phyloP scores from a whole-genome alignment of 1,140 invertebrate genomes.

The Drosophila navojoa region DNA sequence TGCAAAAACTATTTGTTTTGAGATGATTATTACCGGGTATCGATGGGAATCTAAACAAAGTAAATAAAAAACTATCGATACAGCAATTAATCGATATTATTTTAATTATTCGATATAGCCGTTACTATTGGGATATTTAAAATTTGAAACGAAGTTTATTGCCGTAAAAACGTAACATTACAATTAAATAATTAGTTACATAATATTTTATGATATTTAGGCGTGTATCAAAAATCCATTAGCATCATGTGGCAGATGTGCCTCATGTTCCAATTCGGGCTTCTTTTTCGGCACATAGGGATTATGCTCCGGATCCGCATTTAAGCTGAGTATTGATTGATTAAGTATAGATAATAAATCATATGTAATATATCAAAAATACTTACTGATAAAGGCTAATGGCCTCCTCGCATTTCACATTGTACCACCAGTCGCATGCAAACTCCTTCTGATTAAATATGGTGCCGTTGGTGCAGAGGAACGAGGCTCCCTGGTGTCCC shows the following conservation, averaged over 20 bases:
- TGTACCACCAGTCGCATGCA: constrained; percentile 97
- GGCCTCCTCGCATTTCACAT: constrained; percentile 91
- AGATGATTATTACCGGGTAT: neutral
- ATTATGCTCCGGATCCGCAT: constrained; percentile 91
- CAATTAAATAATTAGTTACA: constrained; percentile 53
- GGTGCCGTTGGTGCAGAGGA: constrained; percentile 95
- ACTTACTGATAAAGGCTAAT: constrained; percentile 81
- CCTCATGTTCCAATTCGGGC: constrained; percentile 69
- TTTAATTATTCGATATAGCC: neutral
- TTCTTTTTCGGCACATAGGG: constrained; percentile 90
- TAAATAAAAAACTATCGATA: neutral
- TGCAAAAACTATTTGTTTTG: neutral
- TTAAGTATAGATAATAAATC: constrained; percentile 49
- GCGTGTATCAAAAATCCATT: constrained; percentile 84
- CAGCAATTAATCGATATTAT: neutral
- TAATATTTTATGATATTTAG: constrained; percentile 26
- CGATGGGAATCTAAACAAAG: neutral
- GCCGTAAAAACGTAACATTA: neutral
- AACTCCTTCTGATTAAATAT: constrained; percentile 95
- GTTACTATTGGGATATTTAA: neutral
- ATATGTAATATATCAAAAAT: neutral
- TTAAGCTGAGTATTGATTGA: constrained; percentile 86
- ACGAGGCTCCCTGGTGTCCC: constrained; percentile 90
- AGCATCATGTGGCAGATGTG: constrained; percentile 42
- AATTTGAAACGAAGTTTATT: constrained; percentile 1